Evolutionary conservation across 1,140 invertebrate species (phyloP).

Genomic region (Lamellibrachia luymesi): DNA sequence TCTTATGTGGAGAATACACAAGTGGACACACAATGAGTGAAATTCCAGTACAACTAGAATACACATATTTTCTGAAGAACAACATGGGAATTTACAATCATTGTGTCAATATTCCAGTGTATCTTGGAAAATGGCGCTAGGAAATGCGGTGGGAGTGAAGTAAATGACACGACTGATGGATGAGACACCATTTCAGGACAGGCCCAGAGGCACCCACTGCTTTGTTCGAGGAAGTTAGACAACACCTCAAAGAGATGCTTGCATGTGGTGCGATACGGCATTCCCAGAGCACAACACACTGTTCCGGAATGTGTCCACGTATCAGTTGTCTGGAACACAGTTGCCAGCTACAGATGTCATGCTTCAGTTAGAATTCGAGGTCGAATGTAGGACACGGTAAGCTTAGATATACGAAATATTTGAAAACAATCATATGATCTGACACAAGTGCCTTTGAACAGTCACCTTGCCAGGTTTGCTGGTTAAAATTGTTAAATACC

Average conservation of each 20-base stretch:
- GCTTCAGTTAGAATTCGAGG: too few relatives aligned
- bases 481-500: too few relatives aligned
- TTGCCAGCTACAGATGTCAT: slow-evolving; percentile 34
- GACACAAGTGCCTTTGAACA: too few relatives aligned
- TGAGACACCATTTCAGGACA: slow-evolving; percentile 15
- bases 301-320: slow-evolving; percentile 22
- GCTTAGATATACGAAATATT: too few relatives aligned
- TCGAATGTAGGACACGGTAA: too few relatives aligned
- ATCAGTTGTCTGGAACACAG: too few relatives aligned
- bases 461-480: too few relatives aligned
- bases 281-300: slow-evolving; percentile 25
- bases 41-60: background rate
- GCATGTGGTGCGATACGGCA: background rate
- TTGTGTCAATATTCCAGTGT: background rate
- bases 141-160: background rate
- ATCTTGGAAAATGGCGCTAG: background rate
- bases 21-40: background rate
- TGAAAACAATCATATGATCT: too few relatives aligned
- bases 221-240: slow-evolving; percentile 15
- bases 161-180: background rate
- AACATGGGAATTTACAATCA: background rate
- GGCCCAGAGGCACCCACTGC: slow-evolving; percentile 4
- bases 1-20: background rate
- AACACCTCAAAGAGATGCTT: slow-evolving; percentile 13
- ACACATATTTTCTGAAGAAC: background rate